Percentiles rank a stretch among this genome's conserved stretches.
Conservation (phyloP, 2,113 vertebrate genomes). For the Holacanthus passer region DNA sequence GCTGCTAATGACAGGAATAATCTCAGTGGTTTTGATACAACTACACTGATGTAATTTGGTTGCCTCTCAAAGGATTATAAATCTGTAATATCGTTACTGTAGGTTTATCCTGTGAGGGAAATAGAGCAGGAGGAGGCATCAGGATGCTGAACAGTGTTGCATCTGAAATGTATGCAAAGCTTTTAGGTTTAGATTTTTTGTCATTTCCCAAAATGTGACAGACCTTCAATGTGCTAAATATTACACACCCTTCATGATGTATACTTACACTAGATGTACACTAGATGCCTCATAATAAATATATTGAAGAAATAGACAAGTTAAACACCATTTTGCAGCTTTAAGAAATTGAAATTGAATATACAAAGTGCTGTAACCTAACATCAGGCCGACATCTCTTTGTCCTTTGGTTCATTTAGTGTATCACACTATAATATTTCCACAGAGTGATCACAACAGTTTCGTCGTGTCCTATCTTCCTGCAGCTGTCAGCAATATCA, state of each 20-base stretch:
- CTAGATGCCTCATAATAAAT: too few species aligned
- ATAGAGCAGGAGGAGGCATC: neutral
- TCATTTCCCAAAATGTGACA: neutral
- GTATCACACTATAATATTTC: neutral
- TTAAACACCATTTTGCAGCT: neutral
- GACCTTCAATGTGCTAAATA: neutral
- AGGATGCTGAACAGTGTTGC: neutral
- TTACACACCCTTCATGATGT: neutral
- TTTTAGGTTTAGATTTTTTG: too few species aligned
- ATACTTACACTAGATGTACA: neutral
- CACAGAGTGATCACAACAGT: neutral
- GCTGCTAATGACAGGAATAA: constrained; percentile 35
- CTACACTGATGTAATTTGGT: neutral
- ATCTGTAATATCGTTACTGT: constrained; percentile 15
- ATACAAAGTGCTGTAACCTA: neutral
- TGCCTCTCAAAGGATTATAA: constrained; percentile 37
- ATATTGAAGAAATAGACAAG: neutral
- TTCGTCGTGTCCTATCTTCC: neutral
- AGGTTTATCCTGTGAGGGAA: constrained; percentile 38
- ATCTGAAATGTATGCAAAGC: neutral
- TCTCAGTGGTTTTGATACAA: neutral
- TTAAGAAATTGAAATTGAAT: neutral
- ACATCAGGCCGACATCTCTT: neutral
- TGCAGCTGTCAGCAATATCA: neutral
- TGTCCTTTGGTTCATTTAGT: neutral